Evolutionary conservation across 2,797 vertebrate genomes (phyloP).

Genomic region (Lacerta agilis): DNA sequence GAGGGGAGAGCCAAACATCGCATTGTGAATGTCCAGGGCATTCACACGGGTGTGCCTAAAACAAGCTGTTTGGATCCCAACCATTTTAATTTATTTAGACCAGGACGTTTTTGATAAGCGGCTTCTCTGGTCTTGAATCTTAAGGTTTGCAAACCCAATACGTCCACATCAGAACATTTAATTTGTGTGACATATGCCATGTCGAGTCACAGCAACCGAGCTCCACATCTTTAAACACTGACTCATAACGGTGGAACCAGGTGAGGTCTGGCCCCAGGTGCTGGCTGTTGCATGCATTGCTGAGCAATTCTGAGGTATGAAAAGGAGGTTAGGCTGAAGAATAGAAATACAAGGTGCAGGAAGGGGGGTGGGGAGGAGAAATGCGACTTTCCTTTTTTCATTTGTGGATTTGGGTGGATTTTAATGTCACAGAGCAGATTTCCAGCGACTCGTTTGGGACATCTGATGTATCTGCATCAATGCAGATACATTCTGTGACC

Average conservation of each 20-base stretch:
- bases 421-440: constrained; percentile 51
- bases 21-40: not conserved
- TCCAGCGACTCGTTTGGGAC: not conserved
- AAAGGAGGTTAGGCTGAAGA: constrained; percentile 40
- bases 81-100: not conserved
- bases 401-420: constrained; percentile 17
- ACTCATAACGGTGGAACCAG: constrained; percentile 48
- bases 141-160: not conserved
- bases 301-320: constrained; percentile 67
- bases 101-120: constrained; percentile 26
- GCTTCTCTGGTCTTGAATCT: not conserved
- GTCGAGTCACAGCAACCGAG: constrained; percentile 37
- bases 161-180: constrained; percentile 48
- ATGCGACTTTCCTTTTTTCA: constrained; percentile 26
- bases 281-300: constrained; percentile 58
- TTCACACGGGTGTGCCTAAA: not conserved
- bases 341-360: not conserved
- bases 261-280: constrained; percentile 66
- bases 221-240: constrained; percentile 67
- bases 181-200: constrained; percentile 16
- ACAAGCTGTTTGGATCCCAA: not conserved
- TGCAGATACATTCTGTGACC: constrained; percentile 46
- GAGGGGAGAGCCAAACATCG: too few species aligned
- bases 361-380: constrained; percentile 24
- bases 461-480: constrained; percentile 2